These are phyloP conservation scores for Calephelis perditalis DNA, from an alignment of 2,888 invertebrate genomes.

Conservation along the genomic window DNA sequence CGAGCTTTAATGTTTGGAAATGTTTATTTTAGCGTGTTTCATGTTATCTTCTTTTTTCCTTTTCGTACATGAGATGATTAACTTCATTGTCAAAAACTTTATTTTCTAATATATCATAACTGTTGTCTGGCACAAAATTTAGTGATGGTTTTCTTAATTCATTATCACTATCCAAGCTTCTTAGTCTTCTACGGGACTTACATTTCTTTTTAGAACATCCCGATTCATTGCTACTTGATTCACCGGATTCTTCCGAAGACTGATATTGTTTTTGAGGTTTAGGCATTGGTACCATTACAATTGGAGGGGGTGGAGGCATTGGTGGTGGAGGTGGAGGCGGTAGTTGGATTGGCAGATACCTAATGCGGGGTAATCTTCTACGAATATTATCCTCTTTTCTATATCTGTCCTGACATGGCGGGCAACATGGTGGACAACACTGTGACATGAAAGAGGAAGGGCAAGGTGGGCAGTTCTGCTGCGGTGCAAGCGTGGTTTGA, in stretches of 20 bases:
- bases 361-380: no score
- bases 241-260: not conserved
- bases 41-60: not conserved
- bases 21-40: no score
- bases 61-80: slow-evolving; percentile 25
- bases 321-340: slow-evolving; percentile 1
- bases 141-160: slow-evolving; percentile 36
- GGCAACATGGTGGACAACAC: not conserved
- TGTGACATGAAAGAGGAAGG: no score
- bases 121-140: slow-evolving; percentile 35
- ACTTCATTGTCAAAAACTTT: slow-evolving; percentile 46
- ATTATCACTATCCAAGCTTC: slow-evolving; percentile 27
- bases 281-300: slow-evolving; percentile 31
- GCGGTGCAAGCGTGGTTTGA: slow-evolving; percentile 1
- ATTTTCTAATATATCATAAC: slow-evolving; percentile 44
- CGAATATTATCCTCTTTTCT: no score
- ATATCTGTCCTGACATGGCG: not conserved
- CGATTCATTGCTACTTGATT: slow-evolving; percentile 19
- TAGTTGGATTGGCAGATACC: slow-evolving; percentile 1
- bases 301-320: slow-evolving; percentile 22
- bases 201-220: slow-evolving; percentile 20
- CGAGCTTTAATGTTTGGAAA: no score
- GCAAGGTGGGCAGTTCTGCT: not conserved
- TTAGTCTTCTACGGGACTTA: slow-evolving; percentile 23
- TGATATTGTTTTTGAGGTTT: not conserved